phyloP scores from a whole-genome alignment of 2,113 vertebrate species.

The Amphilophus citrinellus region DNA sequence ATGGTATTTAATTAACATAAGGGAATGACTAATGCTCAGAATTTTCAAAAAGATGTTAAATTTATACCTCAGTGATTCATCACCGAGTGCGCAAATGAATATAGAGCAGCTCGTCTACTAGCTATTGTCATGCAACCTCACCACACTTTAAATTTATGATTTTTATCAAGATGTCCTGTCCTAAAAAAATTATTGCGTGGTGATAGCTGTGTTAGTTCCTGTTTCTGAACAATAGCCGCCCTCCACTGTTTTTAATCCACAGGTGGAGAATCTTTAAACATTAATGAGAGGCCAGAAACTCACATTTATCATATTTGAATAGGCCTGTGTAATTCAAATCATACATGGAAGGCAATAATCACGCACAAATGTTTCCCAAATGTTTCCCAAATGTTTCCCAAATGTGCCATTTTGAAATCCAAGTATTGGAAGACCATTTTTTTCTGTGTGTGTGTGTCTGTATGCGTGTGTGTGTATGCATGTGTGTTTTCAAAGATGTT shows the following conservation, averaged over 20 bases:
- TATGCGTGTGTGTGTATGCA: not conserved
- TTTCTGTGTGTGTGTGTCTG: not conserved
- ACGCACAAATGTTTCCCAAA: not conserved
- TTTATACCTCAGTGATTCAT: conserved; percentile 27
- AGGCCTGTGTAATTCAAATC: not conserved
- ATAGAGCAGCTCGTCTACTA: conserved; percentile 17
- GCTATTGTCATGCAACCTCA: conserved; percentile 6
- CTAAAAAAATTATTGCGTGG: not conserved
- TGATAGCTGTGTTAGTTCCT: conserved; percentile 7
- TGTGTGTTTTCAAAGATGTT: conserved; percentile 22
- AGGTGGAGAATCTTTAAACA: conserved; percentile 8
- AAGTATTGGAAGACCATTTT: not conserved
- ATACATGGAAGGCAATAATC: not conserved
- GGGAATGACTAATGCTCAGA: conserved; percentile 56
- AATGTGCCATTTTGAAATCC: not conserved
- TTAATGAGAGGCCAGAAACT: not conserved
- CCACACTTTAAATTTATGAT: conserved; percentile 29
- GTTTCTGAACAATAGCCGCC: not conserved
- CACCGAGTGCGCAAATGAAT: conserved; percentile 23
- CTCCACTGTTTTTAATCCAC: not conserved
- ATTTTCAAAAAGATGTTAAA: conserved; percentile 33
- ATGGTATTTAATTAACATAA: conserved; percentile 64
- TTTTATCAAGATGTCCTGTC: conserved; percentile 31
- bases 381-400: not conserved
- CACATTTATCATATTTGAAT: not conserved